Evolutionary conservation across 2,113 vertebrate species (phyloP).

Genomic region (Todiramphus saurophagus): DNA sequence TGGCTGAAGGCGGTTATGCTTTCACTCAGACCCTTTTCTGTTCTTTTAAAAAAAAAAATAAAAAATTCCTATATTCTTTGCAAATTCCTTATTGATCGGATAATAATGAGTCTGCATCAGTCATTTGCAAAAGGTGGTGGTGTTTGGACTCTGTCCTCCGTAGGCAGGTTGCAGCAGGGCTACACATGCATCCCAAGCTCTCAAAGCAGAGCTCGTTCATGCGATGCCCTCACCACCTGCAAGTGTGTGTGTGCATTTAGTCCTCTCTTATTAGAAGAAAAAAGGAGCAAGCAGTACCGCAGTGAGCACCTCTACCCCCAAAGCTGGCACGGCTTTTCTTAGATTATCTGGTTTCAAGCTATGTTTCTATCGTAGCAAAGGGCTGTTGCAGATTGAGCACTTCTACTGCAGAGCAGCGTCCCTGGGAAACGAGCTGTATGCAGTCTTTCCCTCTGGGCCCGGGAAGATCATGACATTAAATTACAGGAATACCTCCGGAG

Average conservation of each 20-base stretch:
- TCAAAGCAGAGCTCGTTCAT: background rate
- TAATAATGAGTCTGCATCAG: background rate
- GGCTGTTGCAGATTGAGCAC: background rate
- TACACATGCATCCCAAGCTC: fast-evolving
- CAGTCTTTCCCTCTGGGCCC: background rate
- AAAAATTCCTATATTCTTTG: background rate
- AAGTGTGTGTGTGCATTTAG: background rate
- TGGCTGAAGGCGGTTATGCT: background rate
- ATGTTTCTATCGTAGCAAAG: background rate
- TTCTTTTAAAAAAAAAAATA: background rate
- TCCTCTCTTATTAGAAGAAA: background rate
- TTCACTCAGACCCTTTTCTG: background rate
- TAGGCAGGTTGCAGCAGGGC: background rate
- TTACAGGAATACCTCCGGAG: background rate
- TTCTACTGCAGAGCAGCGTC: background rate
- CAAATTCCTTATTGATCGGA: background rate
- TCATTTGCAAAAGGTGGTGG: background rate
- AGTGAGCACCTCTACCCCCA: background rate
- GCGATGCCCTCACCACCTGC: background rate
- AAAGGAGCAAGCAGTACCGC: background rate
- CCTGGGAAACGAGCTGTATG: background rate
- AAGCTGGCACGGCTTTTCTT: background rate
- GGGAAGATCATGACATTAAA: background rate
- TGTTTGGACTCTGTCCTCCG: background rate
- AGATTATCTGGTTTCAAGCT: background rate